These are phyloP conservation scores for Lithobates sylvaticus DNA, from an alignment of 2,797 vertebrate species.

Conservation along the genomic window DNA sequence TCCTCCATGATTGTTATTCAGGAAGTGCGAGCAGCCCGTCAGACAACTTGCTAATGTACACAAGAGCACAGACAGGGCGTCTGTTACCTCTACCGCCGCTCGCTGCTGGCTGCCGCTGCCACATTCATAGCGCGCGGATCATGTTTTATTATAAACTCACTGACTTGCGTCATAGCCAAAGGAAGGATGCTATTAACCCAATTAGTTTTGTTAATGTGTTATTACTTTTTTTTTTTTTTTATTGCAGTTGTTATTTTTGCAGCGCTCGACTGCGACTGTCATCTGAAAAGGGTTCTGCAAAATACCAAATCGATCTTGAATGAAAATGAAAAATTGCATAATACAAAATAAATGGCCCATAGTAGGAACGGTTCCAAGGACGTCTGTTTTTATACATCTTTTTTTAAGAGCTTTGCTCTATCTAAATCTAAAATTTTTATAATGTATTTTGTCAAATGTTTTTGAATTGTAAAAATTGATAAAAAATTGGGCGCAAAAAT, in stretches of 20 bases:
- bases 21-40: conserved; percentile 53
- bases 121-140: conserved; percentile 18
- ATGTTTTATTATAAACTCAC: conserved; percentile 28
- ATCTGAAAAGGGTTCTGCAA: conserved; percentile 3
- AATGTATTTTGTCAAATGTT: too few relatives aligned
- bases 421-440: too few relatives aligned
- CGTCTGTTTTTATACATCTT: too few relatives aligned
- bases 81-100: conserved; percentile 46
- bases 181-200: conserved; percentile 44
- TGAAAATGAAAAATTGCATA: neutral
- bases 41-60: conserved; percentile 61
- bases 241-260: conserved; percentile 23
- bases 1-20: conserved; percentile 59
- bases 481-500: too few relatives aligned
- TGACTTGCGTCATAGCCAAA: neutral
- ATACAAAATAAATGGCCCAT: neutral
- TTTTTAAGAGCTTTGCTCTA: too few relatives aligned
- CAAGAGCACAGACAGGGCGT: conserved; percentile 57
- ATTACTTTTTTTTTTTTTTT: neutral
- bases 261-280: neutral
- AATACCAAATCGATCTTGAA: conserved; percentile 15
- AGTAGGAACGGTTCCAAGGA: too few relatives aligned
- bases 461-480: too few relatives aligned
- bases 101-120: conserved; percentile 13
- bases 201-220: conserved; percentile 39